Evolutionary conservation across 1,140 invertebrate genomes (phyloP), one percentile per base, ranked within the genome.

Genomic region (Semibalanus balanoides): DNA sequence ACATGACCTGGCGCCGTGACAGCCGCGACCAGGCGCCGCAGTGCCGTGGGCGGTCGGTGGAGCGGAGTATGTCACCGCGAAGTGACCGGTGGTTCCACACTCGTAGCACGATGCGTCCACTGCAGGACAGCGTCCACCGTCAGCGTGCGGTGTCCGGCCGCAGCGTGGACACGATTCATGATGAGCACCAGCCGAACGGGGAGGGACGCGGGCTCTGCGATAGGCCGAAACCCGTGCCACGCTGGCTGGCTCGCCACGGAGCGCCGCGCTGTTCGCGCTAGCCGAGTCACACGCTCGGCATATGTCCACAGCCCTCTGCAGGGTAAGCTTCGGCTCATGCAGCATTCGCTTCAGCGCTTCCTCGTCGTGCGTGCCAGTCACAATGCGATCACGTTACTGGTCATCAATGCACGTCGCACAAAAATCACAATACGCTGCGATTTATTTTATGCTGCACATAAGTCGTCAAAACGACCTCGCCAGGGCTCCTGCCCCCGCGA

Each of bases 301-400:
- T 30, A 77, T 77, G 72, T 74, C n/a, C 7, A 77, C 40, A 0
- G 73, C 76, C n/a, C n/a, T 77, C 30, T 74, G 73, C n/a, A 77
- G 35, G 0, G n/a, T 76, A 25, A 76, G 70, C 19, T 74, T 69
- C 3, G 51, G 73, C 30, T 76, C 76, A 64, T 74, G 30, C 25
- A 74, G 76, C 76, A 76, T 76, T 30, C 30, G 76, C 75, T 77
- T 77, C 14, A 77, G 35, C 25, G 73, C 76, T 74, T 77, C 76
- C 31, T 70, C 75, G 28, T 75, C 30, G 19, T 22, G 5, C 17
- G 74, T 75, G 30, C 31, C 74, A n/a, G 17, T 29, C 17, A 75
- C 74, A 22, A 75, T 75, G 0, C 74, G 7, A 29, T 75, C 74
- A 3, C 30, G 30, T 5, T 30, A 31, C 30, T 74, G 30, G 11